Evolutionary conservation across 2,888 invertebrate genomes (phyloP).

Genomic region (Drosophila tripunctata): DNA sequence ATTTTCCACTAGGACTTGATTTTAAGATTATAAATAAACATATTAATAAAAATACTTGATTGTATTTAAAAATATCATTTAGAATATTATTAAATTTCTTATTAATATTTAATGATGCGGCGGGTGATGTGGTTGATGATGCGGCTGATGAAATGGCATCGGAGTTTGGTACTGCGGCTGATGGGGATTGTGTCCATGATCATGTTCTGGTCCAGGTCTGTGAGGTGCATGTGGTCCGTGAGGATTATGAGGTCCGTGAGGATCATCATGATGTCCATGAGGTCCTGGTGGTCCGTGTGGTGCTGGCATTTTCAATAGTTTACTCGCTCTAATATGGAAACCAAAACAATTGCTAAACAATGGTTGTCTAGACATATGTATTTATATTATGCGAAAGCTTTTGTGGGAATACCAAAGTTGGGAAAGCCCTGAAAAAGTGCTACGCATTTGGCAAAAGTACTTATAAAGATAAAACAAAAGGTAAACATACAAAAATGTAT

Average conservation of each 20-base stretch:
- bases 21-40: too few species aligned
- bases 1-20: too few species aligned
- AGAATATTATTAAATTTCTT: background rate
- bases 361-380: slow-evolving; percentile 17
- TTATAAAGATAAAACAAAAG: slow-evolving; percentile 24
- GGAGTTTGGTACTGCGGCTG: slow-evolving; percentile 23
- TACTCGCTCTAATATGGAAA: background rate
- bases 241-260: slow-evolving; percentile 4
- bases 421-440: slow-evolving; percentile 38
- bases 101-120: slow-evolving; percentile 1
- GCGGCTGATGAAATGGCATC: slow-evolving; percentile 16
- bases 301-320: slow-evolving; percentile 23
- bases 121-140: slow-evolving; percentile 16
- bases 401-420: slow-evolving; percentile 29
- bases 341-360: background rate
- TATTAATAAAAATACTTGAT: background rate
- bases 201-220: slow-evolving; percentile 17
- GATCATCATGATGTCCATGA: background rate
- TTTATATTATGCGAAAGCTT: slow-evolving; percentile 42
- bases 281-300: slow-evolving; percentile 17
- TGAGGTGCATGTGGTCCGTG: background rate
- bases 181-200: slow-evolving; percentile 25
- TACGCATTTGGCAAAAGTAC: background rate
- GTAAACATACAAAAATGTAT: slow-evolving; percentile 9
- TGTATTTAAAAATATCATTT: background rate